These are phyloP conservation scores for Brachionus rotundiformis DNA, from an alignment of 1,140 invertebrate species.

Conservation along the genomic window DNA sequence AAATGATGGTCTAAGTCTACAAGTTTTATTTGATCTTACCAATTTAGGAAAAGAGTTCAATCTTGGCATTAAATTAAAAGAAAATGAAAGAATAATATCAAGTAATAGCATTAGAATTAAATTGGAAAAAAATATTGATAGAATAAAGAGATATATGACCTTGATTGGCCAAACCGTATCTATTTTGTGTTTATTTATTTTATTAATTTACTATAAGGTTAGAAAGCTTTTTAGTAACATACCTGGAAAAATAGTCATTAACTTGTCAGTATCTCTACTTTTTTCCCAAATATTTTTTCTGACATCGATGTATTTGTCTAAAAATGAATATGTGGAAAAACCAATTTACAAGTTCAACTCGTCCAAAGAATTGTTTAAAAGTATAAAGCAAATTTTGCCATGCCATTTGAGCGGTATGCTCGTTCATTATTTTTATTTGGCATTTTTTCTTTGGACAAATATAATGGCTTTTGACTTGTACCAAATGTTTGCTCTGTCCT, in stretches of 20 bases:
- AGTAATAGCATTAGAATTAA: background rate
- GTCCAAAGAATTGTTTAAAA: background rate
- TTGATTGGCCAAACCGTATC: background rate
- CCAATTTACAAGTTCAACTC: no score
- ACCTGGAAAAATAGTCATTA: background rate
- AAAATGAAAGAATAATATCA: background rate
- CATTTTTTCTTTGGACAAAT: slow-evolving; percentile 32
- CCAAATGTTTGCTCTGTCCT: background rate
- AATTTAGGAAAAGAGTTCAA: background rate
- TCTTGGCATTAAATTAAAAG: background rate
- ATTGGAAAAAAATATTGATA: background rate
- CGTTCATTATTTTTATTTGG: slow-evolving; percentile 30
- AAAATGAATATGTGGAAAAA: no score
- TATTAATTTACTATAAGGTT: background rate
- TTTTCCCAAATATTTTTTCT: no score
- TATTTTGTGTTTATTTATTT: background rate
- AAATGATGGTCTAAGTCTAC: background rate
- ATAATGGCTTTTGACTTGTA: slow-evolving; percentile 41
- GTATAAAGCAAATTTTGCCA: background rate
- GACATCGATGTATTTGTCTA: no score
- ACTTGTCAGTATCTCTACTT: background rate
- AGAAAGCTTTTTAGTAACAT: background rate
- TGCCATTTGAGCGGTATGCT: background rate
- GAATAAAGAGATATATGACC: background rate
- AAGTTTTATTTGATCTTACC: background rate